Percentiles rank a stretch among this genome's conserved stretches.
phyloP scores from a whole-genome alignment of 2,888 invertebrate genomes.

The Drosophila koepferae region DNA sequence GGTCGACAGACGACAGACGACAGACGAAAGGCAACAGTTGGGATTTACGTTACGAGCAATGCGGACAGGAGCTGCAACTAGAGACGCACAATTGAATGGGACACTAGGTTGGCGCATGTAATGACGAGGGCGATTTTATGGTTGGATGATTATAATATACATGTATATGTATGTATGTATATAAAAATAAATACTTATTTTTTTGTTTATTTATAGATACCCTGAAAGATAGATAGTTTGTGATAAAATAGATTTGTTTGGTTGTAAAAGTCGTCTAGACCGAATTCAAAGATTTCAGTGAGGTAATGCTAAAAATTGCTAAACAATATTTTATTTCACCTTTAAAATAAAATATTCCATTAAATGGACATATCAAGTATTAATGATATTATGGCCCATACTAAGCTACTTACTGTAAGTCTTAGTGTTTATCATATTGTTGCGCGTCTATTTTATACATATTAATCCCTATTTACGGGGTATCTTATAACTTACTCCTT shows the following conservation, averaged over 20 bases:
- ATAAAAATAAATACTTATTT: background rate
- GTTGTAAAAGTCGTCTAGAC: no score
- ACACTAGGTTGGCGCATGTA: conserved; percentile 39
- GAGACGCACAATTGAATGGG: conserved; percentile 36
- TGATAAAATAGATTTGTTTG: background rate
- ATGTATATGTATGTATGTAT: background rate
- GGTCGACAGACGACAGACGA: background rate
- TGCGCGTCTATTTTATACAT: no score
- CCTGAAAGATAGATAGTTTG: background rate
- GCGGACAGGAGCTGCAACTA: conserved; percentile 15
- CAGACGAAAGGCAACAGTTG: conserved; percentile 40
- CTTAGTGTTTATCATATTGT: no score
- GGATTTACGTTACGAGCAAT: conserved; percentile 28
- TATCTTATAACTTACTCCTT: background rate
- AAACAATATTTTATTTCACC: no score
- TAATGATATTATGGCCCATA: no score
- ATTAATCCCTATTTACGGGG: background rate
- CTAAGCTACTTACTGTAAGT: no score
- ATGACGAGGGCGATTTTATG: conserved; percentile 34
- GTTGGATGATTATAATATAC: background rate
- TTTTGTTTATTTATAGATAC: background rate
- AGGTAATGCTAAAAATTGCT: no score
- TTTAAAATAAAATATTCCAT: no score
- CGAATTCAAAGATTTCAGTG: no score
- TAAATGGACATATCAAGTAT: no score